phyloP scores from a whole-genome alignment of 2,113 vertebrate genomes.

The Otolemur garnettii region DNA sequence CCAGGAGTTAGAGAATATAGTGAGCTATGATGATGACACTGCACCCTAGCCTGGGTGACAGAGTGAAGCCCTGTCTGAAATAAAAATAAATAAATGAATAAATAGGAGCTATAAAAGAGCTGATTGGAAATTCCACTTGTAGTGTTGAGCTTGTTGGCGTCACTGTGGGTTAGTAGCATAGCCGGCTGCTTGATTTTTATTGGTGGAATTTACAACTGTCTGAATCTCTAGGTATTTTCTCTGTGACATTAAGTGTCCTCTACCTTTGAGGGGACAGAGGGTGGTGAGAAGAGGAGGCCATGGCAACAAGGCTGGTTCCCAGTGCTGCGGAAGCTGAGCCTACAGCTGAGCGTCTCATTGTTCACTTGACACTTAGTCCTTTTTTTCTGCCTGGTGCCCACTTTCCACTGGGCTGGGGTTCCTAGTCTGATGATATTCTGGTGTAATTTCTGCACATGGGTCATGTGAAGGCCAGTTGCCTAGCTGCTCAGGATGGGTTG shows the following conservation, averaged over 20 bases:
- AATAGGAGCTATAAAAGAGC: neutral
- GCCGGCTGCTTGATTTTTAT: neutral
- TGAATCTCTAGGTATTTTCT: slow-evolving; percentile 31
- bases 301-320: neutral
- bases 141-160: neutral
- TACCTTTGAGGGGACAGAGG: neutral
- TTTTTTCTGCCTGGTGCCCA: neutral
- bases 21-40: too few species aligned
- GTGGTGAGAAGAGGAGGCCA: neutral
- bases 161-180: neutral
- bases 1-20: too few species aligned
- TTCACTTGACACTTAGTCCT: neutral
- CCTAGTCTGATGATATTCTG: neutral
- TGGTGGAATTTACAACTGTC: neutral
- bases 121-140: slow-evolving; percentile 16
- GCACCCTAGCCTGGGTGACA: too few species aligned
- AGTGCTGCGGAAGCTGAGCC: neutral
- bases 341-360: neutral
- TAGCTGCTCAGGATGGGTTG: neutral
- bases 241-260: neutral
- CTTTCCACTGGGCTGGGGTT: neutral
- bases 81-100: neutral
- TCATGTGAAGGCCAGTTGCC: neutral
- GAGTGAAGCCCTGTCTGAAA: too few species aligned
- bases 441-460: neutral